Evolutionary conservation across 1,140 invertebrate genomes (phyloP), one percentile per base, ranked within the genome.

Genomic region (Aphaenogaster rudis): DNA sequence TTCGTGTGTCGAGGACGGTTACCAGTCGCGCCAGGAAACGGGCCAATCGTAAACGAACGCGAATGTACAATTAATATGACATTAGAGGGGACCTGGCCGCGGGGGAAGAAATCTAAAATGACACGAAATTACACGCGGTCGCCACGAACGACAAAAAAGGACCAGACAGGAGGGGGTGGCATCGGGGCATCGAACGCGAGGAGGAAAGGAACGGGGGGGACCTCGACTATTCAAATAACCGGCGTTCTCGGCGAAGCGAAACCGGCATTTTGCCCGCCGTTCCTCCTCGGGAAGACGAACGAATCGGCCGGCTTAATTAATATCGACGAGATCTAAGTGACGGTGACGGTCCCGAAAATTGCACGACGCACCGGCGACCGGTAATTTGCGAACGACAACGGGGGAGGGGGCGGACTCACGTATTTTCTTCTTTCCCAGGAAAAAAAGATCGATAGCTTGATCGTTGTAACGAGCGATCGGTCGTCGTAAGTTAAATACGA

Each of bases 61-160:
- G 87, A 92, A 91, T 91, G 86, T 79, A 88, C 92, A 93, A 94
- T 94, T 94, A 94, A 94, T 94, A 92, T 91, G 89, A 92, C 93
- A 94, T 95, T 94, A 95, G 92, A 79, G 69, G 69, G 84, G 54
- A 71, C 50, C 64, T 84, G 80, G 84, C 90, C 88, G 82, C 89
- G 87, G 87, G 89, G 89, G 57, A 85, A 90, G 87, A 91, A 85
- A 89, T 91, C 86, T 80, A 80, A 92, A 92, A 92, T 92, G 91
- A 92, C 92, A 91, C 88, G 92, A 91, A 92, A 92, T 92, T 92
- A 92, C 88, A 87, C 81, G 76, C 69, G 88, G 59, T 78, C 61
- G 79, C 11, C 45, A 11, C 9, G 15, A 81, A 71, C 61, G 39
- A 54, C n/a, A 76, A 81, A 86, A 48, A 61, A 33, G 17, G 21